phyloP scores from a whole-genome alignment of 2,797 vertebrate species.

The Periophthalmus magnuspinnatus region DNA sequence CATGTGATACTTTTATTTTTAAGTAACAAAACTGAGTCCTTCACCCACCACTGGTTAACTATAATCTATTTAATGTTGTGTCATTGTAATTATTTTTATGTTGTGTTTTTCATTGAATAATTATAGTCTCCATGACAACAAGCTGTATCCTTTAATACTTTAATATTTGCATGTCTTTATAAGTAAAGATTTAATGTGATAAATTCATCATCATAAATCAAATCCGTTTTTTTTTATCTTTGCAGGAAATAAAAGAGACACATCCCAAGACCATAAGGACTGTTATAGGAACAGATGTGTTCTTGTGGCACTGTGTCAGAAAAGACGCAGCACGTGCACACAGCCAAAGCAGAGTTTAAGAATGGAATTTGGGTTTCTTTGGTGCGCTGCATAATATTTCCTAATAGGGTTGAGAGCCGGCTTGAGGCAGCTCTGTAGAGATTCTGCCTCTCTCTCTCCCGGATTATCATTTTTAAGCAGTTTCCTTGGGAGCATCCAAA shows the following conservation, averaged over 20 bases:
- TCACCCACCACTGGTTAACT: no score
- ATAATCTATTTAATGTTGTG: no score
- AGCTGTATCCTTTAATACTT: not conserved
- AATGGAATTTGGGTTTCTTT: slow-evolving; percentile 64
- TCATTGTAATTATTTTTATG: no score
- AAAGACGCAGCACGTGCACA: slow-evolving; percentile 47
- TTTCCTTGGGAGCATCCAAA: slow-evolving; percentile 78
- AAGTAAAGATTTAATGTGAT: not conserved
- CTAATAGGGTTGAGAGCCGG: slow-evolving; percentile 78
- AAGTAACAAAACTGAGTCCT: no score
- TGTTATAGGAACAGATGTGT: not conserved
- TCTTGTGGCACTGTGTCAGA: slow-evolving; percentile 14
- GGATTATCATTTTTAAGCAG: slow-evolving; percentile 85
- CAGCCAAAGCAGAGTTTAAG: slow-evolving; percentile 67
- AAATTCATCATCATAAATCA: not conserved
- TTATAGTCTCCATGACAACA: not conserved
- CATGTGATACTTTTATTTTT: no score
- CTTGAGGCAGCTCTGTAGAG: slow-evolving; percentile 77
- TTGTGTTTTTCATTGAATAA: no score
- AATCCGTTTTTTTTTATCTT: not conserved
- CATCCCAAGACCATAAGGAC: not conserved
- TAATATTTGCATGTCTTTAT: not conserved
- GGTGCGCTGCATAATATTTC: slow-evolving; percentile 78
- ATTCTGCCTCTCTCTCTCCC: slow-evolving; percentile 73
- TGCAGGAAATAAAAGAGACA: not conserved